Evolutionary conservation across 2,797 vertebrate species (phyloP).

Genomic region (Neostethus bicornis): DNA sequence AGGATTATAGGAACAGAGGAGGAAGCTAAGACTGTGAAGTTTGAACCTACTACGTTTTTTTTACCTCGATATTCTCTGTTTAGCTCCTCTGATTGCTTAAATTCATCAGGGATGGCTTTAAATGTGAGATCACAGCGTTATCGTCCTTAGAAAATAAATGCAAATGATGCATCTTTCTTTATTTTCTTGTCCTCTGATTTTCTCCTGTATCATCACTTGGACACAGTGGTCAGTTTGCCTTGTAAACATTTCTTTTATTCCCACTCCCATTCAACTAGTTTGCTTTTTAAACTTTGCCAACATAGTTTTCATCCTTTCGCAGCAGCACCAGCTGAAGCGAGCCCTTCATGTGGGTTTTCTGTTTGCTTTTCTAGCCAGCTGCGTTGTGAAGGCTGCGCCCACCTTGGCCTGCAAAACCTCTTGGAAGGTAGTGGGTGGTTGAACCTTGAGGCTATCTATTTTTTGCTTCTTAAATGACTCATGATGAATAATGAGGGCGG

Average conservation of each 20-base stretch:
- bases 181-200: background rate
- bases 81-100: constrained; percentile 10
- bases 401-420: constrained; percentile 56
- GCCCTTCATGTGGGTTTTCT: constrained; percentile 45
- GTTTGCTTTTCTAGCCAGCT: constrained; percentile 64
- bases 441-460: constrained; percentile 44
- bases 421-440: constrained; percentile 59
- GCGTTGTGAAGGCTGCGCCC: constrained; percentile 48
- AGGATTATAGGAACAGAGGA: constrained; percentile 3
- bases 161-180: no score
- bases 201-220: background rate
- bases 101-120: background rate
- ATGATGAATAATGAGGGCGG: constrained; percentile 55
- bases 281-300: constrained; percentile 17
- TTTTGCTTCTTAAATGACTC: constrained; percentile 53
- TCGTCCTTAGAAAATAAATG: no score
- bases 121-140: constrained; percentile 14
- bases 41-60: background rate
- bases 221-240: constrained; percentile 3
- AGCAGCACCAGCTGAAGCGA: constrained; percentile 22
- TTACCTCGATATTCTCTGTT: background rate
- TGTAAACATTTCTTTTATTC: background rate
- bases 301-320: constrained; percentile 16
- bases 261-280: background rate
- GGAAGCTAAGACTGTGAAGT: background rate